These are phyloP conservation scores for Argyrosomus japonicus DNA, from an alignment of 2,113 vertebrate species.

Conservation along the genomic window DNA sequence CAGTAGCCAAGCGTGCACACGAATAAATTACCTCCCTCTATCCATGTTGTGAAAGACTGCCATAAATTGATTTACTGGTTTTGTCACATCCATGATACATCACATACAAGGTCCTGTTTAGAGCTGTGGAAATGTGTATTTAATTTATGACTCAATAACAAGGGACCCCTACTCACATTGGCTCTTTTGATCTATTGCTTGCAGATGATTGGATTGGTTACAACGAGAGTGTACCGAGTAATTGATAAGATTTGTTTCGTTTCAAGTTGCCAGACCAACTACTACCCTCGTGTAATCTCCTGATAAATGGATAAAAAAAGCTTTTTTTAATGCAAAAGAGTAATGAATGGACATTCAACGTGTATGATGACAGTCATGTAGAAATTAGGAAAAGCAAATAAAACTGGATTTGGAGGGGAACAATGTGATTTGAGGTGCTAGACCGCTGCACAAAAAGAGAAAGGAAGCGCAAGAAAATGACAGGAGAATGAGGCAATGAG, in stretches of 20 bases:
- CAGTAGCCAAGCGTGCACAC: conserved; percentile 21
- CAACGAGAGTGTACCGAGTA: conserved; percentile 21
- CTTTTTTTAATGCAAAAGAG: not conserved
- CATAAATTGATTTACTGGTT: conserved; percentile 62
- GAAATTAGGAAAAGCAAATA: not conserved
- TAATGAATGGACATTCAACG: not conserved
- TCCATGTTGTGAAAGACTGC: conserved; percentile 33
- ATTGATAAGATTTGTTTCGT: conserved; percentile 28
- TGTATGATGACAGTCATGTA: not conserved
- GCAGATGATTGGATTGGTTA: conserved; percentile 55
- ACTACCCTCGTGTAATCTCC: not conserved
- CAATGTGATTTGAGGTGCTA: conserved; percentile 24
- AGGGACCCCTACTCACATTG: conserved; percentile 63
- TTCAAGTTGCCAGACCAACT: not conserved
- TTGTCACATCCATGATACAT: conserved; percentile 64
- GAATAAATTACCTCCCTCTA: conserved; percentile 50
- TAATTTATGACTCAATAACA: conserved; percentile 75
- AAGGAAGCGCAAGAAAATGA: conserved; percentile 19
- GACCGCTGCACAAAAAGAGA: conserved; percentile 3
- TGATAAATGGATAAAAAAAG: not conserved
- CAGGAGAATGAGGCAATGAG: conserved; percentile 22
- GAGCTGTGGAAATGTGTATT: conserved; percentile 59
- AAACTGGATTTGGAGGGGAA: not conserved
- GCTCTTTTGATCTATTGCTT: conserved; percentile 65
- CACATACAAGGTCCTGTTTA: conserved; percentile 45